Base-by-base conservation (phyloP, 2,888 invertebrate genomes). In the Notocelia uddmanniana region DNA sequence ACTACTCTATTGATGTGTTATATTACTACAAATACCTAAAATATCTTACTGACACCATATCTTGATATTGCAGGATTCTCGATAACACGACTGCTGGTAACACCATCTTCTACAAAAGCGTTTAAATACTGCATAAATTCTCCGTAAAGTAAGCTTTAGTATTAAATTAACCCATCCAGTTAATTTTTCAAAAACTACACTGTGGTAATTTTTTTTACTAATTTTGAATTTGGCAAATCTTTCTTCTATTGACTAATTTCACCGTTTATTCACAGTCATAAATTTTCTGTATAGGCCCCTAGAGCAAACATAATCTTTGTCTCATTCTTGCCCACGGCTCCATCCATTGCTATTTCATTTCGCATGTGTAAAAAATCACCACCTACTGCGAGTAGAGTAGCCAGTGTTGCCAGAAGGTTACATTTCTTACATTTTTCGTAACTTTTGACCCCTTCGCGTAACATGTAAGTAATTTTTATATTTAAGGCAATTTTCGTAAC, bases 301-400 rank as follows among this genome's bases (percentile, higher is more conserved):
- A 3, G 19, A 50, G 34, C 23, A 31, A 52, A 50, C 34, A 34
- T 21, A 26, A 34, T 1, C n/a, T 45, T 45, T 66, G 21, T 71
- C 71, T 54, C 64, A 15, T 66, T 70, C 52, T 41, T 41, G 58
- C 50, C 19, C 41, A 63, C 18, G 1, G 15, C 9, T 37, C 9
- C 2, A 58, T 50, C 52, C 18, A 50, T 31, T 64, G 58, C 50
- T 59, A 54, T 66, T 66, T 71, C 64, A 41, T 62, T 68, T 60
- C 26, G 26, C 59, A 60, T 34, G 21, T 34, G 48, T 55, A 31
- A 62, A 63, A 69, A 45, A 45, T 26, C 37, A 21, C 45, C 23
- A 37, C 54, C 60, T 34, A 67, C 31, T 26, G 19, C 41, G 21
- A 21, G 37, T 19, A 6, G 23, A n/a, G n/a, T n/a, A n/a, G n/a